These are phyloP conservation scores for Menidia beryllina DNA, from an alignment of 2,113 vertebrate species.

Conservation along the genomic window DNA sequence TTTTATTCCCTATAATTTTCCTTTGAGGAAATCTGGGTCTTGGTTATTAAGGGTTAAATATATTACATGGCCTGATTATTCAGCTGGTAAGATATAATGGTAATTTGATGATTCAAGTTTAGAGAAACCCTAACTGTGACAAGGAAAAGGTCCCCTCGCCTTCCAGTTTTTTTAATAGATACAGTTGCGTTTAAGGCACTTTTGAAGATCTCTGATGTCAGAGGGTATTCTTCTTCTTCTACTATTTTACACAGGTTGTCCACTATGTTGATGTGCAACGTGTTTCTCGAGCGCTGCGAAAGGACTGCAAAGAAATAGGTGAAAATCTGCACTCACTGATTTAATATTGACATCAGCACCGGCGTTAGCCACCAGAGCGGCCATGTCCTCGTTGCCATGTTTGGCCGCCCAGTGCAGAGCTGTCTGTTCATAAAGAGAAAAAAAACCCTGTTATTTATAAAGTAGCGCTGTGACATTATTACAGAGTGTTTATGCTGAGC, in stretches of 20 bases:
- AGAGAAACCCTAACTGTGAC: too few species aligned
- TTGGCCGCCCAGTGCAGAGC: constrained; percentile 87
- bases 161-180: too few species aligned
- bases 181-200: too few species aligned
- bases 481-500: constrained; percentile 20
- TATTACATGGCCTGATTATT: too few species aligned
- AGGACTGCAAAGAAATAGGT: background rate
- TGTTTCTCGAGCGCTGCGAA: background rate
- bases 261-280: background rate
- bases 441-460: constrained; percentile 8
- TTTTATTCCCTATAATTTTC: too few species aligned
- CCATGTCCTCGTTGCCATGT: constrained; percentile 84
- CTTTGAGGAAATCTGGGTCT: too few species aligned
- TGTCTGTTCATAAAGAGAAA: constrained; percentile 67
- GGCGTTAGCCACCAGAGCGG: constrained; percentile 73
- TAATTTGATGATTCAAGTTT: too few species aligned
- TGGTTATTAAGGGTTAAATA: too few species aligned
- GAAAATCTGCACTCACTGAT: constrained; percentile 74
- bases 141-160: too few species aligned
- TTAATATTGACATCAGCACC: constrained; percentile 83
- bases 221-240: background rate
- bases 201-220: too few species aligned
- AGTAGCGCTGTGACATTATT: constrained; percentile 10
- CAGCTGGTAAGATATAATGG: too few species aligned
- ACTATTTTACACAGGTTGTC: background rate